Percentiles rank a stretch among this genome's conserved stretches.
These are phyloP conservation scores for Ylistrum balloti DNA, from an alignment of 1,140 invertebrate genomes.

Conservation along the genomic window DNA sequence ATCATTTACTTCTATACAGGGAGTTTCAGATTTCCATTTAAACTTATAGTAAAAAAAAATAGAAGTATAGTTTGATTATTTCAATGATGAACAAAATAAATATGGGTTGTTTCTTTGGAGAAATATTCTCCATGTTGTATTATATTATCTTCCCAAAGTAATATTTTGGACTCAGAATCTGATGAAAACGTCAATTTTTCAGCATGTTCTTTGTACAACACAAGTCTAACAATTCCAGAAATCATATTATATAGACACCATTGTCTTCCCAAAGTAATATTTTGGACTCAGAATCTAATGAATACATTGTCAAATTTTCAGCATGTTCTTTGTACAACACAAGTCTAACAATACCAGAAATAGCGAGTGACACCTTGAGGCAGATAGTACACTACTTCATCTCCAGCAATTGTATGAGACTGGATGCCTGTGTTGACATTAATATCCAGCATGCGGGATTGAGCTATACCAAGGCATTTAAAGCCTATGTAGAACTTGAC, in stretches of 20 bases:
- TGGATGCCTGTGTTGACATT: conserved; percentile 67
- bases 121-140: too few species aligned
- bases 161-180: too few species aligned
- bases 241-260: too few species aligned
- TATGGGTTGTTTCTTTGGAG: too few species aligned
- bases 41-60: too few species aligned
- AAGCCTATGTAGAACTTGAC: conserved; percentile 55
- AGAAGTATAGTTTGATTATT: too few species aligned
- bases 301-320: conserved; percentile 49
- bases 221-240: conserved; percentile 54
- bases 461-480: conserved; percentile 51
- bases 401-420: conserved; percentile 58
- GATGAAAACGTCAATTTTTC: conserved; percentile 46
- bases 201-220: conserved; percentile 50
- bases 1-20: too few species aligned
- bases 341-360: conserved; percentile 54
- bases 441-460: conserved; percentile 30
- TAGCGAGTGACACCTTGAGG: conserved; percentile 50
- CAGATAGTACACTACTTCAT: conserved; percentile 60
- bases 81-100: too few species aligned
- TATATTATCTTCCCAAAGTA: too few species aligned
- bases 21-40: too few species aligned
- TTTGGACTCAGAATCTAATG: too few species aligned
- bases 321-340: conserved; percentile 49
- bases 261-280: too few species aligned